A percentile compares a stretch with the other conserved stretches of the same genome.
phyloP scores from a whole-genome alignment of 2,888 invertebrate genomes.

The Lordiphosa andalusiaca region DNA sequence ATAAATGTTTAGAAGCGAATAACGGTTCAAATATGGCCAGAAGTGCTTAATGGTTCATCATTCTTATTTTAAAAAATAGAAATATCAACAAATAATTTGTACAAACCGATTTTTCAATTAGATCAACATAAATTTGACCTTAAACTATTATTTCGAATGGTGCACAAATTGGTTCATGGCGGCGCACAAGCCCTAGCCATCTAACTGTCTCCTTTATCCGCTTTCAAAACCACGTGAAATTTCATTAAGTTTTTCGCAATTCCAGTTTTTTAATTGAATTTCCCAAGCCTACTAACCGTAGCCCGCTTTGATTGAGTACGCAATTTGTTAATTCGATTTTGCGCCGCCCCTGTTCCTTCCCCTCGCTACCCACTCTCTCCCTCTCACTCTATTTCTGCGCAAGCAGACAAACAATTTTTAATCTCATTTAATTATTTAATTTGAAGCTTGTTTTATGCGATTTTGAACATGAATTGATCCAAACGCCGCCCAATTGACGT shows the following conservation, averaged over 20 bases:
- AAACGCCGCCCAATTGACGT: constrained; percentile 22
- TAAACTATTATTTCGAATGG: too few species aligned
- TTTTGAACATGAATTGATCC: constrained; percentile 36
- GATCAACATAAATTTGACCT: too few species aligned
- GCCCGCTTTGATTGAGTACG: constrained; percentile 60
- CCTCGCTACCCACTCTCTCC: not conserved
- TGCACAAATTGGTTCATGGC: too few species aligned
- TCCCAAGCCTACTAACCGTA: constrained; percentile 19
- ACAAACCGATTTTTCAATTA: too few species aligned
- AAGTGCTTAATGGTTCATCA: too few species aligned
- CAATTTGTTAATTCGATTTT: constrained; percentile 69
- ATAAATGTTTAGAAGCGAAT: too few species aligned
- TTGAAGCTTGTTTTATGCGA: constrained; percentile 43
- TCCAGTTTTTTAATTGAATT: constrained; percentile 53
- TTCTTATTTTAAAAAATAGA: too few species aligned
- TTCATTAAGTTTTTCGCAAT: constrained; percentile 29
- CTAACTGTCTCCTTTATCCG: too few species aligned
- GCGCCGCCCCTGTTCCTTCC: constrained; percentile 1
- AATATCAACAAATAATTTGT: too few species aligned
- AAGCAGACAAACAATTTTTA: constrained; percentile 42
- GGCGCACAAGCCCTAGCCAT: too few species aligned
- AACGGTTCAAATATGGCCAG: too few species aligned
- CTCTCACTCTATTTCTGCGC: constrained; percentile 5
- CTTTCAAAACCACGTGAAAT: too few species aligned
- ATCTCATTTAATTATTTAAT: constrained; percentile 71